Conservation (phyloP, 2,797 vertebrate species). For the Chanos chanos region DNA sequence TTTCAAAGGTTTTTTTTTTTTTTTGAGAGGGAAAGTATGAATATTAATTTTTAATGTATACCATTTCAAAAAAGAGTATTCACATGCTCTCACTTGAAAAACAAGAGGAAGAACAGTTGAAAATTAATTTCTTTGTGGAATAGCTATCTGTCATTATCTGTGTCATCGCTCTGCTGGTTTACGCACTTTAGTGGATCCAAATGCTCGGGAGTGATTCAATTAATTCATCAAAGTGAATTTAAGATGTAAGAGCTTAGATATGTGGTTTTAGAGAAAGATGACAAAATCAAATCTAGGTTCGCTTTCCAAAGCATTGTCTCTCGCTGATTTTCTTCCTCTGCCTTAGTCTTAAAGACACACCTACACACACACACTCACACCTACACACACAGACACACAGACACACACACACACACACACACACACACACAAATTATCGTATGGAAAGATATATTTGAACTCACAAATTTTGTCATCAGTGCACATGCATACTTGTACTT, state of each 20-base stretch:
- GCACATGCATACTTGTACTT: too few relatives aligned
- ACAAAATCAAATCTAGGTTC: background rate
- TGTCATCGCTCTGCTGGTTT: conserved; percentile 11
- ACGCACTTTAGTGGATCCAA: conserved; percentile 13
- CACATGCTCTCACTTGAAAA: conserved; percentile 2
- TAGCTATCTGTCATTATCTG: conserved; percentile 19
- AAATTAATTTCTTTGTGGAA: conserved; percentile 17
- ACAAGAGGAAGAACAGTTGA: conserved; percentile 2
- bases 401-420: background rate
- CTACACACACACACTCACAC: conserved; percentile 16
- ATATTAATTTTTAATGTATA: conserved; percentile 11
- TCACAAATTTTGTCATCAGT: too few relatives aligned
- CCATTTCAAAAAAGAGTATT: conserved; percentile 6
- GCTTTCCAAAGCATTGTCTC: background rate
- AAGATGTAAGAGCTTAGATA: conserved; percentile 25
- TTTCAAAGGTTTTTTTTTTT: too few relatives aligned
- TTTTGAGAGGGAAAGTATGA: too few relatives aligned
- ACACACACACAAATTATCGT: conserved; percentile 18
- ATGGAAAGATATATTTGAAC: conserved; percentile 50
- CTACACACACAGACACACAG: background rate
- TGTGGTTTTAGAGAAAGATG: conserved; percentile 10
- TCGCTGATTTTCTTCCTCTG: background rate
- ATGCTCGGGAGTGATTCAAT: conserved; percentile 28
- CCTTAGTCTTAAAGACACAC: background rate
- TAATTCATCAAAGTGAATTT: conserved; percentile 34